Conservation (phyloP, 2,113 vertebrate species). For the Solea senegalensis region DNA sequence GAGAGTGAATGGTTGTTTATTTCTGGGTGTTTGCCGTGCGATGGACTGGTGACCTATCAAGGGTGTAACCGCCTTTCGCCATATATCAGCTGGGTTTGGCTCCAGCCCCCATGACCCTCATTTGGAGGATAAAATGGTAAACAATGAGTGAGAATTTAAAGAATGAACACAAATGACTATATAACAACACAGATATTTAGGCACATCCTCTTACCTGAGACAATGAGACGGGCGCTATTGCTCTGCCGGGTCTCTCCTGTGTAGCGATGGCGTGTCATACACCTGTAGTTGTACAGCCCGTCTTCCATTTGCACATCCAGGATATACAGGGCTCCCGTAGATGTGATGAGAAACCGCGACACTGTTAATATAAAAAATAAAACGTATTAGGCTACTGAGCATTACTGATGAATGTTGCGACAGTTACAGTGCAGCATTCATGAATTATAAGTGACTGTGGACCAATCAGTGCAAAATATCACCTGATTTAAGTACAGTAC, state of each 20-base stretch:
- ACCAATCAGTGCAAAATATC: too few relatives aligned
- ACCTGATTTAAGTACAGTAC: too few relatives aligned
- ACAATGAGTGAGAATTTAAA: too few relatives aligned
- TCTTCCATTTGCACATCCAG: conserved; percentile 99
- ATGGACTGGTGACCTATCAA: too few relatives aligned
- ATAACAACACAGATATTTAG: not conserved
- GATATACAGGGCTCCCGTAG: conserved; percentile 99
- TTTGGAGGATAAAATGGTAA: too few relatives aligned
- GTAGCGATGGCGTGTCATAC: conserved; percentile 96
- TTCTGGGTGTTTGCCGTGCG: too few relatives aligned
- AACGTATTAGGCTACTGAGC: not conserved
- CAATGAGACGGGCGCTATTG: conserved; percentile 97
- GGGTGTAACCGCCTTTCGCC: too few relatives aligned
- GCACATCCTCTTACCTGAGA: conserved; percentile 86
- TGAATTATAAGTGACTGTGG: too few relatives aligned
- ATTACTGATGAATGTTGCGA: not conserved
- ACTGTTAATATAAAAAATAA: conserved; percentile 75
- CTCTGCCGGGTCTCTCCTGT: conserved; percentile 98
- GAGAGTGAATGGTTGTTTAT: too few relatives aligned
- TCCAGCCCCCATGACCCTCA: too few relatives aligned
- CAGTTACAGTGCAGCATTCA: not conserved
- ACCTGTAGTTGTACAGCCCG: conserved; percentile 98
- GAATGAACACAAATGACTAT: not conserved
- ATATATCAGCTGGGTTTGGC: too few relatives aligned
- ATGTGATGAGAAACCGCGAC: conserved; percentile 99